Conservation (phyloP, 2,888 invertebrate species). For the Hetaerina titia region DNA sequence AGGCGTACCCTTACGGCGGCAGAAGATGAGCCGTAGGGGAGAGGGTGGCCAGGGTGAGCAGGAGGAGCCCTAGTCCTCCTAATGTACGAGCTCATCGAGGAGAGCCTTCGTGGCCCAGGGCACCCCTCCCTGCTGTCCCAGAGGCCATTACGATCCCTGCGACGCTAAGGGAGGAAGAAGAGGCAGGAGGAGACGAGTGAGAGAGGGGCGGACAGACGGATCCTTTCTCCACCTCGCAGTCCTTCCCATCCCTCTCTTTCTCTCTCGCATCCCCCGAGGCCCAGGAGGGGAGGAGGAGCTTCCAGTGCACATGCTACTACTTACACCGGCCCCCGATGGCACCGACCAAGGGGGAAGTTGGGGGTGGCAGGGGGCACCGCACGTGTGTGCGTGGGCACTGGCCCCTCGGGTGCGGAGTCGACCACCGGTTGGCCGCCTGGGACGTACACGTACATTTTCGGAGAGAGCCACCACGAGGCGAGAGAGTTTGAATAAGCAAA, state of each 20-base stretch:
- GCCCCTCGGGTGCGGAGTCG: neutral
- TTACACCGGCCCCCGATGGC: neutral
- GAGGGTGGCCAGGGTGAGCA: neutral
- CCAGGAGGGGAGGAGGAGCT: neutral
- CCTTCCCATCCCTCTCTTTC: neutral
- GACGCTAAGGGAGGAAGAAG: neutral
- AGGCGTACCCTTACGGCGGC: neutral
- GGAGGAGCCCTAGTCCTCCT: neutral
- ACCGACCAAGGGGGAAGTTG: neutral
- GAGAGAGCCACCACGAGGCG: neutral
- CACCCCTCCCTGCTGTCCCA: neutral
- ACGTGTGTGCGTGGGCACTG: neutral
- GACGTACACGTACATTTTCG: neutral
- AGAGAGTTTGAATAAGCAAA: neutral
- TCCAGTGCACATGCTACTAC: neutral
- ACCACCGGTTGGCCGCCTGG: neutral
- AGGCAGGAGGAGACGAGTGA: neutral
- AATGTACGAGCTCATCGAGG: neutral
- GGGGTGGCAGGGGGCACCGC: neutral
- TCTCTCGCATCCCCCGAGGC: neutral
- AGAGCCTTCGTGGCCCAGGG: neutral
- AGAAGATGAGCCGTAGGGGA: neutral
- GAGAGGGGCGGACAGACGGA: neutral
- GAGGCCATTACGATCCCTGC: neutral
- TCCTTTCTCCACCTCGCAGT: neutral